These are phyloP conservation scores for Pangasius mekongensis DNA, from an alignment of 2,797 vertebrate genomes.

Conservation along the genomic window DNA sequence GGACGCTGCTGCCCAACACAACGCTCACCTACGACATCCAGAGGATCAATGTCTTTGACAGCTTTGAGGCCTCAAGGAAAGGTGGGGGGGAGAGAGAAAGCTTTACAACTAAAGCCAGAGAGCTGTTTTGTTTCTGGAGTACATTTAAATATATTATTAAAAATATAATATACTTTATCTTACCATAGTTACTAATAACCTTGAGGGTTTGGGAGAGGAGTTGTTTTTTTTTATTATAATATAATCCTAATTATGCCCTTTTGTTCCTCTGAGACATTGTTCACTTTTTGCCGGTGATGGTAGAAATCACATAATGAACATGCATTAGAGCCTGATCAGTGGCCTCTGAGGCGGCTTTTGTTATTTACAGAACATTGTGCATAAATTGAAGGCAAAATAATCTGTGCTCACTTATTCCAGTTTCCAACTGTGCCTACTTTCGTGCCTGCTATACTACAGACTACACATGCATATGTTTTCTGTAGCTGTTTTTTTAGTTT, in stretches of 20 bases:
- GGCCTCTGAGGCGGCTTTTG: slow-evolving; percentile 1
- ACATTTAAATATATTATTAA: background rate
- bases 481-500: background rate
- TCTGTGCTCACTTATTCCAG: background rate
- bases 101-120: background rate
- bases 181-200: background rate
- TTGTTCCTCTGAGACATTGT: background rate
- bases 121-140: background rate
- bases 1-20: slow-evolving; percentile 96
- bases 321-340: slow-evolving; percentile 13
- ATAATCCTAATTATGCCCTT: background rate
- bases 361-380: background rate
- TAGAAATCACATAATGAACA: slow-evolving; percentile 5
- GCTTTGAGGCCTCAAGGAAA: slow-evolving; percentile 99
- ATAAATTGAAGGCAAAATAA: slow-evolving; percentile 7
- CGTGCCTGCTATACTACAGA: background rate
- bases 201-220: background rate
- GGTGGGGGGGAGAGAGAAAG: slow-evolving; percentile 72
- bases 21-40: slow-evolving; percentile 98
- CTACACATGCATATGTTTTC: background rate
- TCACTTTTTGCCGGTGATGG: background rate
- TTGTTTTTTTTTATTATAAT: slow-evolving; percentile 1
- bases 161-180: background rate
- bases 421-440: background rate
- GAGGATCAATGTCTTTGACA: slow-evolving; percentile 99